Base-by-base conservation (phyloP, 2,797 vertebrate species). In the Pipistrellus pipistrellus region DNA sequence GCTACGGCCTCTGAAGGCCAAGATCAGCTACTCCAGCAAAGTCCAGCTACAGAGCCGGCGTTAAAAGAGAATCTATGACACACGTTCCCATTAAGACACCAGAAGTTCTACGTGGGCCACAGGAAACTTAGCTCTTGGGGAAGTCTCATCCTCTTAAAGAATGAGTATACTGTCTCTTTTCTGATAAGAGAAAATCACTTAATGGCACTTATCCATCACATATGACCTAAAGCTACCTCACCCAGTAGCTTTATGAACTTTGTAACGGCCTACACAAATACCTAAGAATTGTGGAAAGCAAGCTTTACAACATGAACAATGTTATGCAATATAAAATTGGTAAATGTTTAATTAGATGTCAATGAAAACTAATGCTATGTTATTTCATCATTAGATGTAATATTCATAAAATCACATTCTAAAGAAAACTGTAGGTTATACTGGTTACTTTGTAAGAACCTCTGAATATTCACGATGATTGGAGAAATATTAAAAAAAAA, bases 21-120 rank as follows among this genome's bases (percentile, higher is more conserved):
- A 4, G 57, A 9, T 20, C 53, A 5, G 66, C 18, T 1, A 12
- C 76, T 4, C 88, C 1, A 4, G 10, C 5, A 44, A 35, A 23
- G 25, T 11, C 32, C 32, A 8, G 5, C 38, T 2, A 12, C 78
- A 14, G 55, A 62, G 30, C 53, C 3, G 0, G 13, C 0, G 3
- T 7, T 18, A 1, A 53, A 14, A 25, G 21, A 41, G 38, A 11
- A 30, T 0, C 21, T 6, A 7, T 0, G 68, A 7, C 9, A 2
- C 1, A 6, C 27, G 9, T 35, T 25, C 48, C 80, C 3, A 8
- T 21, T 21, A 14, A 3, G 57, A 30, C 13, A 4, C 5, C 0
- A 11, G 2, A 23, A 8, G 18, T 23, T 13, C 55, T 2, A 6
- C 72, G 11, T 1, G 2, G 4, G 35, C 4, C 18, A 0, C 23